Conservation (phyloP, 2,113 vertebrate genomes). For the Etheostoma cragini region DNA sequence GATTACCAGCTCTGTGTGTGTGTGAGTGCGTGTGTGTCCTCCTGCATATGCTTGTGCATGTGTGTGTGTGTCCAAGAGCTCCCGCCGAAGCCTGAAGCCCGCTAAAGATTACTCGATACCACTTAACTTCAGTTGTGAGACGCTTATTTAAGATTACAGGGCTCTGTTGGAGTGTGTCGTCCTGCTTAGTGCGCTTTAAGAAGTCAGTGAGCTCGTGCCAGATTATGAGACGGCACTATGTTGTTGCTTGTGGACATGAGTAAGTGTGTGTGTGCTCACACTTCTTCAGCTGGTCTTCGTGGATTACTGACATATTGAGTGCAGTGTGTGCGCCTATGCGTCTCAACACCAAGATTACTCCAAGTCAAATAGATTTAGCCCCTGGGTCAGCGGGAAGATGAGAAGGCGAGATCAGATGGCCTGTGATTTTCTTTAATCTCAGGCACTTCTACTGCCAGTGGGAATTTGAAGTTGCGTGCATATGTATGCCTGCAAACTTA, state of each 20-base stretch:
- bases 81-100: conserved; percentile 46
- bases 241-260: conserved; percentile 23
- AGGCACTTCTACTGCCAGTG: conserved; percentile 35
- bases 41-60: conserved; percentile 61
- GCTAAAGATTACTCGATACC: conserved; percentile 66
- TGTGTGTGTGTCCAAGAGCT: conserved; percentile 54
- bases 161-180: conserved; percentile 11
- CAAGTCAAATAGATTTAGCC: conserved; percentile 72
- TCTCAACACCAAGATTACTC: conserved; percentile 76
- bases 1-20: conserved; percentile 77
- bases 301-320: conserved; percentile 67
- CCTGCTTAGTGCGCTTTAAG: conserved; percentile 37
- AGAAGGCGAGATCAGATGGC: conserved; percentile 68
- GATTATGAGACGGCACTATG: conserved; percentile 49
- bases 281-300: conserved; percentile 66
- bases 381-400: conserved; percentile 64
- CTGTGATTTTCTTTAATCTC: conserved; percentile 66
- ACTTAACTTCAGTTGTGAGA: conserved; percentile 56
- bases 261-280: conserved; percentile 50
- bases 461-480: background rate
- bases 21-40: conserved; percentile 44
- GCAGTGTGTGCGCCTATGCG: conserved; percentile 22
- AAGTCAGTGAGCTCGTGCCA: conserved; percentile 44
- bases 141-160: conserved; percentile 58
- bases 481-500: background rate